phyloP scores from a whole-genome alignment of 2,797 vertebrate genomes.

The Pantherophis vulpinus region DNA sequence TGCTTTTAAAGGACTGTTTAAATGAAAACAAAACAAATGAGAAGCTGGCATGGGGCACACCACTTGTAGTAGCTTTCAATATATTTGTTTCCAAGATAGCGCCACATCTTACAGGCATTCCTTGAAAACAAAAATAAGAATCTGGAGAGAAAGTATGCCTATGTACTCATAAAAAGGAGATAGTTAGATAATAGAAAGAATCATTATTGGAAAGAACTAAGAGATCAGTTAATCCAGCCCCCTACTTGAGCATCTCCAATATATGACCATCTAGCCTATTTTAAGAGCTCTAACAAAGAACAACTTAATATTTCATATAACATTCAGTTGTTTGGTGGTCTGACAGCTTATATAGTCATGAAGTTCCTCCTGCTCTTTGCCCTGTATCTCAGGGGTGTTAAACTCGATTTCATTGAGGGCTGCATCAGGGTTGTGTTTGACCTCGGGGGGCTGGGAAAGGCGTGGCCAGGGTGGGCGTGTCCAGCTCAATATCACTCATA shows the following conservation, averaged over 20 bases:
- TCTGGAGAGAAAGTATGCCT: not conserved
- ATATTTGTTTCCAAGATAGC: not conserved
- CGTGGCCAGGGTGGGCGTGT: too few species aligned
- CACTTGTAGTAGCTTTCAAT: not conserved
- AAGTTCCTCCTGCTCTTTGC: not conserved
- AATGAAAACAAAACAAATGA: not conserved
- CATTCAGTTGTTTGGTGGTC: not conserved
- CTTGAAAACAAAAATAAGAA: not conserved
- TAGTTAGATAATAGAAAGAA: not conserved
- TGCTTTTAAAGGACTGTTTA: not conserved
- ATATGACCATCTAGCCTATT: not conserved
- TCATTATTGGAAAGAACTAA: not conserved
- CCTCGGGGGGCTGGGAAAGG: too few species aligned
- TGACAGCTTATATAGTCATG: not conserved
- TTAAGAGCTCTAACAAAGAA: not conserved
- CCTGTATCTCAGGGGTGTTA: not conserved
- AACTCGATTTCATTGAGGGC: too few species aligned
- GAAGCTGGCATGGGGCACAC: not conserved
- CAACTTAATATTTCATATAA: not conserved
- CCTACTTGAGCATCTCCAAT: not conserved
- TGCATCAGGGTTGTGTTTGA: too few species aligned
- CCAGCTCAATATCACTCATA: too few species aligned
- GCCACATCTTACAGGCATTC: not conserved
- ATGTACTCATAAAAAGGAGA: not conserved
- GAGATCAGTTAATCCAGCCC: not conserved